These are phyloP conservation scores for Oasisia sp. DNA, from an alignment of 2,888 invertebrate species.

Conservation along the genomic window DNA sequence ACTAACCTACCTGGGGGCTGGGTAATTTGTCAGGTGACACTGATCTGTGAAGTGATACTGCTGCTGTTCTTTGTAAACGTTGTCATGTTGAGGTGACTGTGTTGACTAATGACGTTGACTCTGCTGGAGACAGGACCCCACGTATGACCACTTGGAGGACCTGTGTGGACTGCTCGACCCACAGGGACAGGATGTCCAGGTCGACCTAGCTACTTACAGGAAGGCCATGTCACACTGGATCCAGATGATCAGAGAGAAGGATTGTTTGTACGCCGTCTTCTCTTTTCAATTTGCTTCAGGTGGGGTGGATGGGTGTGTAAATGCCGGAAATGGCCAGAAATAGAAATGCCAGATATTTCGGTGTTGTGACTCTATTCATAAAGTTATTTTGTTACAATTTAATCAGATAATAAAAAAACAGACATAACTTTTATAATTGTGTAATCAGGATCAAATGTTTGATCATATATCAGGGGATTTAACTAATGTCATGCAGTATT, in stretches of 20 bases:
- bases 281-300: not conserved
- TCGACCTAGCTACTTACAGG: not conserved
- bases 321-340: not conserved
- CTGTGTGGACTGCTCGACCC: not conserved
- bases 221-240: conserved; percentile 3
- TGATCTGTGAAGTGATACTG: not conserved
- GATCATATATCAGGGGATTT: too few species aligned
- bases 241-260: not conserved
- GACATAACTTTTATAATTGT: not conserved
- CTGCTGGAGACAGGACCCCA: not conserved
- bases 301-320: not conserved
- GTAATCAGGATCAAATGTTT: too few species aligned
- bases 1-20: not conserved
- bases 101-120: not conserved
- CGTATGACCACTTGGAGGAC: not conserved
- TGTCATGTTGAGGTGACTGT: not conserved
- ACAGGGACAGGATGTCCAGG: not conserved
- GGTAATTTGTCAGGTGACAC: not conserved
- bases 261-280: not conserved
- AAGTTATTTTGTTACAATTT: not conserved
- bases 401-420: not conserved
- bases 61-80: not conserved
- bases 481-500: too few species aligned
- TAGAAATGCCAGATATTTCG: not conserved
- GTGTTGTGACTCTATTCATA: not conserved